Base-by-base conservation (phyloP, 2,888 invertebrate genomes). In the Rhingia campestris region DNA sequence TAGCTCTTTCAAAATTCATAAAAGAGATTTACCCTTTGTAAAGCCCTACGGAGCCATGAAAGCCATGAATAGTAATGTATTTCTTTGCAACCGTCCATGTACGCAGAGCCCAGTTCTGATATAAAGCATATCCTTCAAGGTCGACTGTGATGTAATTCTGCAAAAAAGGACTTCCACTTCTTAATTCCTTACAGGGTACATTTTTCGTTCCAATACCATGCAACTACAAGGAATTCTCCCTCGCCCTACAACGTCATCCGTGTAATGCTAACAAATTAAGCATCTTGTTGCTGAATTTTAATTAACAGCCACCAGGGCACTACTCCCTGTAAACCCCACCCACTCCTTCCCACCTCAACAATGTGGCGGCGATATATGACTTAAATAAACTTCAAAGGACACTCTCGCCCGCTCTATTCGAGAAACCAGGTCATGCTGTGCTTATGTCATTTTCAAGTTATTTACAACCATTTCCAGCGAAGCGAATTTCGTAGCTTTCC, bases 251-350 rank as follows among this genome's bases (percentile, higher is more conserved):
- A 37, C 63, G 54, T 30, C 63, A 45, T 33, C 43, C 51, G 14
- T 37, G 33, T 64, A 64, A 74, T 64, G 47, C 64, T 66, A 56
- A 74, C 56, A 74, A 74, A 66, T 74, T 74, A 49, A 58, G 22
- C 64, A 74, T 74, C 74, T 49, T 64, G 64, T 49, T 41, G 74
- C 49, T 74, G 64, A 67, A 67, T 80, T 72, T 74, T 74, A 80
- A 80, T 80, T 74, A 74, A 67, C 43, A 69, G 56, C 43, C 35
- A 67, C 14, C 67, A 58, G 22, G 22, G 22, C 43, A 43, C 37
- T 67, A 41, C 66, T 49, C 12, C 43, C 67, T 61, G 67, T 74
- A 49, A 80, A 61, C 49, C 66, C 45, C 41, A 61, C 49, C 66
- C 37, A 35, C 12, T 10, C 4, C 47, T 22, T 47, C 47, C 14